These are phyloP conservation scores for Drosophila nr. perissopoda DNA, from an alignment of 2,888 invertebrate genomes.

Conservation along the genomic window DNA sequence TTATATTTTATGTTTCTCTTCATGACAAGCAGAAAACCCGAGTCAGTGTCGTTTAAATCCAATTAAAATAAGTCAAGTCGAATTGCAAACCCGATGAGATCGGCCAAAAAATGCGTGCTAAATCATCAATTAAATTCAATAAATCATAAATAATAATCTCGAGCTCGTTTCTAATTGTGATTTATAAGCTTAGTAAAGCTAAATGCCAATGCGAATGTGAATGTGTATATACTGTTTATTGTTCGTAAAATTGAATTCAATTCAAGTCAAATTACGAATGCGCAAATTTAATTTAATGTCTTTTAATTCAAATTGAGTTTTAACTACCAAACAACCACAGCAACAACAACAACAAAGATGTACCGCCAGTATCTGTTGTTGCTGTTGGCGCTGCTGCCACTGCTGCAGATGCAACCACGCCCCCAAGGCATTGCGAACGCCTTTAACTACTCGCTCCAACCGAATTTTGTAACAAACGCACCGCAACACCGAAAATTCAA, in stretches of 20 bases:
- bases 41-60: conserved; percentile 6
- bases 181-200: conserved; percentile 59
- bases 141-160: conserved; percentile 43
- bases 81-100: neutral
- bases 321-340: conserved; percentile 19
- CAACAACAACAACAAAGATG: conserved; percentile 38
- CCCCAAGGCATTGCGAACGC: conserved; percentile 32
- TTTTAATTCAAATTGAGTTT: conserved; percentile 48
- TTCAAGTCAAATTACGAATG: conserved; percentile 60
- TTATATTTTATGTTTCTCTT: neutral
- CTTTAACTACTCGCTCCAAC: conserved; percentile 82
- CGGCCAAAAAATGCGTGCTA: conserved; percentile 32
- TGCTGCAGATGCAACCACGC: conserved; percentile 19
- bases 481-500: conserved; percentile 71
- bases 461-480: conserved; percentile 74
- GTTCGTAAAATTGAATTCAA: conserved; percentile 49
- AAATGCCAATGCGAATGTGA: neutral
- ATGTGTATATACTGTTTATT: neutral
- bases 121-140: conserved; percentile 62
- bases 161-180: conserved; percentile 63
- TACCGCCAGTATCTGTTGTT: conserved; percentile 2
- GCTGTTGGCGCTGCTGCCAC: conserved; percentile 3
- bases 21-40: conserved; percentile 1
- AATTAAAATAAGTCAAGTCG: conserved; percentile 10
- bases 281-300: conserved; percentile 56